A percentile compares a stretch with the other conserved stretches of the same genome.
Conservation (phyloP, 2,888 invertebrate genomes). For the Andrena minutula region DNA sequence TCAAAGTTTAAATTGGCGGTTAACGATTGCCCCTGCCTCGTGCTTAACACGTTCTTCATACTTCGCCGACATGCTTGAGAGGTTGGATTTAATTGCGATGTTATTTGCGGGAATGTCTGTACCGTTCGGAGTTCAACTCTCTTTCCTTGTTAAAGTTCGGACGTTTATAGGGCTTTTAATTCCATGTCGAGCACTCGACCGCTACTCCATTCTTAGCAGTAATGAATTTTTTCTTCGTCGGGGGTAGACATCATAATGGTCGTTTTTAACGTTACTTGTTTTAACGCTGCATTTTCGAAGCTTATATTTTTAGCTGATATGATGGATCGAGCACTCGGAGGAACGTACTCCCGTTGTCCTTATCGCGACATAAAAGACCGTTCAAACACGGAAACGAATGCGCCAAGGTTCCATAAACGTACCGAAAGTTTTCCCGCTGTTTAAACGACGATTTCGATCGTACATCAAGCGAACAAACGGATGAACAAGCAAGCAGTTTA, state of each 20-base stretch:
- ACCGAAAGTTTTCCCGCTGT: background rate
- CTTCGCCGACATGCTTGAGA: conserved; percentile 16
- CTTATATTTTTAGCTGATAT: background rate
- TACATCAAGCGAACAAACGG: conserved; percentile 22
- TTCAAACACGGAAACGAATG: background rate
- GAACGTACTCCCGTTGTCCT: background rate
- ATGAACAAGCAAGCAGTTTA: conserved; percentile 10
- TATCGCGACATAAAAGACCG: conserved; percentile 1
- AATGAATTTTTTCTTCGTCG: conserved; percentile 6
- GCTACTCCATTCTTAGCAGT: background rate
- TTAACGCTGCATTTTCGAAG: background rate
- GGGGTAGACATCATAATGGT: background rate
- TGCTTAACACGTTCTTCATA: conserved; percentile 28
- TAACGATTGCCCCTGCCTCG: conserved; percentile 30
- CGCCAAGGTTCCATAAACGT: background rate
- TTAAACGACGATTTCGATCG: conserved; percentile 25
- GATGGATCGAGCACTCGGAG: background rate
- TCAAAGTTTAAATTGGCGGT: conserved; percentile 64
- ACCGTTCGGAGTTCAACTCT: background rate
- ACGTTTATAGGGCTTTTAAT: background rate
- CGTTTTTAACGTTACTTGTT: background rate
- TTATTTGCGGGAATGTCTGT: conserved; percentile 19
- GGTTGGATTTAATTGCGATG: conserved; percentile 39
- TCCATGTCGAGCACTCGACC: background rate
- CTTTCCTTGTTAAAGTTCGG: conserved; percentile 16